Evolutionary conservation across 2,113 vertebrate species (phyloP).

Genomic region (Rhabdornis inornatus): DNA sequence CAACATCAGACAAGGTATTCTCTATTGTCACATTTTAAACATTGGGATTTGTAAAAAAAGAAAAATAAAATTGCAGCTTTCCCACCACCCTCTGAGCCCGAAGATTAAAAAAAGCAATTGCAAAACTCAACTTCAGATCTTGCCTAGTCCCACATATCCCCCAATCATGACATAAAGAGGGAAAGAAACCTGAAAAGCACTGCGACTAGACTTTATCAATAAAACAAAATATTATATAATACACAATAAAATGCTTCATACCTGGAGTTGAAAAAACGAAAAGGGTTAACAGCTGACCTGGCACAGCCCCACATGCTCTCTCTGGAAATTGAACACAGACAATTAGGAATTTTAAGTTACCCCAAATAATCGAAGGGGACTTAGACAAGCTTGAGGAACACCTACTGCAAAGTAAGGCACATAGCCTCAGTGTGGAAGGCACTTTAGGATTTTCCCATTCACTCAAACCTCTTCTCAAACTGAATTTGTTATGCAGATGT

Average conservation of each 20-base stretch:
- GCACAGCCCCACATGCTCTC: constrained; percentile 75
- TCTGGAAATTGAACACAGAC: constrained; percentile 76
- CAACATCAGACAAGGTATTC: neutral
- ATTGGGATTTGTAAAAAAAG: neutral
- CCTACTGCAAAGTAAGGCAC: neutral
- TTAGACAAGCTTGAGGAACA: constrained; percentile 43
- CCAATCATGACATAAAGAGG: neutral
- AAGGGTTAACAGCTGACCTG: constrained; percentile 74
- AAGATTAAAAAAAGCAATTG: neutral
- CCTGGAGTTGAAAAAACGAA: constrained; percentile 76
- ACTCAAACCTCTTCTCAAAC: neutral
- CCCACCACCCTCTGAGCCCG: neutral
- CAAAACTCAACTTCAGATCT: neutral
- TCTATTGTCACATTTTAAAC: neutral
- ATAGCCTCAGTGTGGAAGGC: neutral
- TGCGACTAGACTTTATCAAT: constrained; percentile 28
- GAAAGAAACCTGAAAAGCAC: constrained; percentile 20
- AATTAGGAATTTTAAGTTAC: constrained; percentile 72
- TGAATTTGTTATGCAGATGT: neutral
- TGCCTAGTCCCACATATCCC: neutral
- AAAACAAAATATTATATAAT: constrained; percentile 58
- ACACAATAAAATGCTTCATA: constrained; percentile 74
- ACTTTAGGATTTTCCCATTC: neutral
- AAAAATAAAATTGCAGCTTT: neutral
- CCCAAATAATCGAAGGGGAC: constrained; percentile 52